A percentile compares a stretch with the other conserved stretches of the same genome.
These are phyloP conservation scores for Lepidotrigona ventralis DNA, from an alignment of 1,140 invertebrate genomes.

Conservation along the genomic window DNA sequence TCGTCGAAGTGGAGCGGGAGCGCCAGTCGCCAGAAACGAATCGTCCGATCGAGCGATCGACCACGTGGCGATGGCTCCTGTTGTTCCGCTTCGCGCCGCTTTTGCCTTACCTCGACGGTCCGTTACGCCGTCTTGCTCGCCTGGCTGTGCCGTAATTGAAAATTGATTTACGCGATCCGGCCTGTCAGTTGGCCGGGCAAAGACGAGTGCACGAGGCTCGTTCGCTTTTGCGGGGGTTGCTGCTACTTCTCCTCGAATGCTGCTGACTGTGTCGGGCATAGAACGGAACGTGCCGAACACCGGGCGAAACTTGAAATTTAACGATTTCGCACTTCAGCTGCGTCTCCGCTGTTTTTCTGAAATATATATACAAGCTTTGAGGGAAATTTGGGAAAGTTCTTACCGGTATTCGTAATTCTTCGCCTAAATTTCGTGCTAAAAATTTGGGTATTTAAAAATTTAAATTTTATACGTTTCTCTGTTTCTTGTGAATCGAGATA, in stretches of 20 bases:
- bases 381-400: too few relatives aligned
- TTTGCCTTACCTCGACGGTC: slow-evolving; percentile 30
- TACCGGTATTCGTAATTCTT: too few relatives aligned
- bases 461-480: too few relatives aligned
- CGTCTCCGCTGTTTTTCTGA: too few relatives aligned
- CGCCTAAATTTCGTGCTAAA: too few relatives aligned
- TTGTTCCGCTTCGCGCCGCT: slow-evolving; percentile 25
- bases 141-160: slow-evolving; percentile 77
- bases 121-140: slow-evolving; percentile 57
- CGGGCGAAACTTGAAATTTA: too few relatives aligned
- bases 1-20: neutral
- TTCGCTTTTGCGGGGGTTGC: slow-evolving; percentile 53
- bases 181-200: slow-evolving; percentile 74
- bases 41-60: neutral
- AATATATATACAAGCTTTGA: too few relatives aligned
- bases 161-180: slow-evolving; percentile 80
- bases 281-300: slow-evolving; percentile 8
- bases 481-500: too few relatives aligned
- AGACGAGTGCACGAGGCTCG: slow-evolving; percentile 67
- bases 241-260: slow-evolving; percentile 14
- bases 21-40: neutral
- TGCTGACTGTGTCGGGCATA: slow-evolving; percentile 24
- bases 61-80: neutral
- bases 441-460: too few relatives aligned
- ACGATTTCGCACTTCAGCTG: too few relatives aligned